Base-by-base conservation (phyloP, 2,113 vertebrate species). In the Lepidothrix coronata region DNA sequence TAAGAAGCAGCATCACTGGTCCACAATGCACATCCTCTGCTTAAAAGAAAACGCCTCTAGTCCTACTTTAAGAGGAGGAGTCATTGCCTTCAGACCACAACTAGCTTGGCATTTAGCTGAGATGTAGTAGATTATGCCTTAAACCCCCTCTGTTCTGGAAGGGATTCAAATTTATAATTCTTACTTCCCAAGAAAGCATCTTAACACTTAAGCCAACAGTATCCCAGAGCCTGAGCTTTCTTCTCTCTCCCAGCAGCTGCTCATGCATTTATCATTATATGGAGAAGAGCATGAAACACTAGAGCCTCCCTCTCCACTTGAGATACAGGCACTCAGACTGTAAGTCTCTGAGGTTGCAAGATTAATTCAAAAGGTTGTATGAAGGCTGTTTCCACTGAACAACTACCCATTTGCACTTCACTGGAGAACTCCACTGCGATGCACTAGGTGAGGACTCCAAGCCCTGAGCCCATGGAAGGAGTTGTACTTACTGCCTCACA, bases 361-460 rank as follows among this genome's bases (percentile, higher is more conserved):
- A 41, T 24, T 22, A 68, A 70, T 41, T 25, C 30, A 54, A 25
- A 31, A 55, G 49, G 17, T 6, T 22, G 5, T 28, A 44, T 10
- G 27, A 81, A 74, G 16, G 52, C 58, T 73, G 37, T 41, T 84
- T 14, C 20, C 27, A n/a, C 58, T 24, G 11, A 80, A 73, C 14
- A 66, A 18, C 27, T 19, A 58, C 11, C 59, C 17, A 4, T 22
- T 92, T 65, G 62, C 30, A 51, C 74, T 43, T 78, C 39, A 14
- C 43, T 4, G 3, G 24, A 73, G 46, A 85, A 19, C 70, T 49
- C 37, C 15, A 24, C 1, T 9, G 17, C 0, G 4, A 90, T 35
- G 44, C 21, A 21, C 0, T 1, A 62, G 14, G 28, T 3, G 3
- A 8, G 10, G 13, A 28, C 31, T 68, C 25, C 66, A 68, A 39